phyloP scores from a whole-genome alignment of 2,113 vertebrate genomes.

The Syngnathus typhle region DNA sequence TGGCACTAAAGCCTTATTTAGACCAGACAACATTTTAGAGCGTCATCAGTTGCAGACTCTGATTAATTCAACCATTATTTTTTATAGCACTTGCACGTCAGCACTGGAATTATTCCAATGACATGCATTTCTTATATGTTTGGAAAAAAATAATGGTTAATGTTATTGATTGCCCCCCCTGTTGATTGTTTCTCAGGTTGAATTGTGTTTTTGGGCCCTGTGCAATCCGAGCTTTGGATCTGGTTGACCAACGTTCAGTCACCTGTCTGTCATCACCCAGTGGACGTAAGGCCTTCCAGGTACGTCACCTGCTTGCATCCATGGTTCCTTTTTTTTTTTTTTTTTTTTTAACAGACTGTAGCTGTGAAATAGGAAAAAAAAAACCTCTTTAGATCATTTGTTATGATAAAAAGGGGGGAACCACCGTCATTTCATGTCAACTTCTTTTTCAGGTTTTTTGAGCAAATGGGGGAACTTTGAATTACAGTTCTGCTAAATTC shows the following conservation, averaged over 20 bases:
- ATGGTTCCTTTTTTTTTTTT: no score
- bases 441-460: slow-evolving; percentile 25
- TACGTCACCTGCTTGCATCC: slow-evolving; percentile 11
- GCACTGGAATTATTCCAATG: neutral
- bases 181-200: slow-evolving; percentile 68
- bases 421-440: slow-evolving; percentile 53
- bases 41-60: neutral
- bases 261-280: slow-evolving; percentile 81
- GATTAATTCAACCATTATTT: neutral
- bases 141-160: neutral
- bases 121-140: no score
- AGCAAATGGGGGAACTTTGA: slow-evolving; percentile 26
- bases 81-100: neutral
- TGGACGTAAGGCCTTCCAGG: slow-evolving; percentile 84
- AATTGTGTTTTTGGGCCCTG: slow-evolving; percentile 85
- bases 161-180: neutral
- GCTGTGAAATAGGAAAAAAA: neutral
- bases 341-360: neutral
- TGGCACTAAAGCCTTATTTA: neutral
- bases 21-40: neutral
- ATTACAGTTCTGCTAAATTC: slow-evolving; percentile 44
- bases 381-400: neutral
- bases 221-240: slow-evolving; percentile 83
- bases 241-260: slow-evolving; percentile 82
- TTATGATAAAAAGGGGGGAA: slow-evolving; percentile 4